Base-by-base conservation (phyloP, 2,113 vertebrate genomes). In the Hippocampus comes region DNA sequence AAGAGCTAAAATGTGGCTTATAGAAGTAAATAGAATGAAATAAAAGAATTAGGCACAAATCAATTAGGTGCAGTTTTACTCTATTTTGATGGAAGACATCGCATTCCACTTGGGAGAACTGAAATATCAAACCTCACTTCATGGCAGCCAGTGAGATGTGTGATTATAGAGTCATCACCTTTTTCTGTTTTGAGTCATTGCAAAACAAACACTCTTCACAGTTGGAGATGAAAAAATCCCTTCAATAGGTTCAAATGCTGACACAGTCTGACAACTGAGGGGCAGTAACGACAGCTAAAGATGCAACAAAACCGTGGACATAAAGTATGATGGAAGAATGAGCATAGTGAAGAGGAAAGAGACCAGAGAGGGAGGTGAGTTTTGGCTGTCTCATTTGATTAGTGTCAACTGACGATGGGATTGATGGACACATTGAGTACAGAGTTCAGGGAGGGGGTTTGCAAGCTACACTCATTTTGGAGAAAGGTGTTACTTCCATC, bases 291-390 rank as follows among this genome's bases (percentile, higher is more conserved):
- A 66, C 64, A 27, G 43, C 64, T 48, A 43, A 48, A 46, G n/a
- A 27, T 48, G 64, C 64, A 49, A 48, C 43, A 48, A 48, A 48
- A 43, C 21, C 25, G 14, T 27, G 43, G 64, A 66, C n/a, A 15
- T 66, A 17, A 48, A 66, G 23, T 66, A 27, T 25, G 43, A 66
- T 66, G 42, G 64, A 66, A 27, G 64, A 23, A 66, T 48, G 43
- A 27, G 42, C 14, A 65, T n/a, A 65, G 41, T 23, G 63, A 12
- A 64, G 38, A 23, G 63, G 42, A 66, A 66, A 15, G 42, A 48
- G 43, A 46, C 43, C 43, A 48, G n/a, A 42, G 38, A 20, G 60
- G 48, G 23, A 48, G 43, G 64, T 66, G 43, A 27, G 15, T 48
- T 46, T 64, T 41, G 23, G n/a, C 23, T 66, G 43, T 66, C 42